Percentiles rank a stretch among this genome's conserved stretches.
These are phyloP conservation scores for Drosophila watanabei DNA, from an alignment of 1,140 invertebrate species.

Conservation along the genomic window DNA sequence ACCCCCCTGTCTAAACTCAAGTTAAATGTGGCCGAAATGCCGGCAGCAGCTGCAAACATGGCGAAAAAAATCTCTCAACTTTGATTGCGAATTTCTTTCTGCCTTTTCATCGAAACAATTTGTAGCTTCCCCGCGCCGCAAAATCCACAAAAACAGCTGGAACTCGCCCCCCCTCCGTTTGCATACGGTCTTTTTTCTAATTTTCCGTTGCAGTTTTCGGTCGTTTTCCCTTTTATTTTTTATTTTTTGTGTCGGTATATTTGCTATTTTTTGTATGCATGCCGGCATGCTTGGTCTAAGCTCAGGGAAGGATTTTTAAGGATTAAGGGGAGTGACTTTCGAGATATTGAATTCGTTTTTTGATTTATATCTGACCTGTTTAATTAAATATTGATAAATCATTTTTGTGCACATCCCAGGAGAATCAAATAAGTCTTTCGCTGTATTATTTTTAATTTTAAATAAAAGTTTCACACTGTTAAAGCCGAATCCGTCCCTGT, in stretches of 20 bases:
- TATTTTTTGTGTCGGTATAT: neutral
- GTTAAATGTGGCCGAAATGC: conserved; percentile 43
- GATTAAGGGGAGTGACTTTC: neutral
- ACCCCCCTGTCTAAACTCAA: conserved; percentile 12
- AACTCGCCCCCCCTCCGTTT: neutral
- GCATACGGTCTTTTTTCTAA: conserved; percentile 40
- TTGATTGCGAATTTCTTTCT: conserved; percentile 77
- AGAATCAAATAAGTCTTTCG: too few species aligned
- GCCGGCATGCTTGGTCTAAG: neutral
- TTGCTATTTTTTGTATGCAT: conserved; percentile 18
- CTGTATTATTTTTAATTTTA: neutral
- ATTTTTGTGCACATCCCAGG: too few species aligned
- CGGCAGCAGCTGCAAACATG: conserved; percentile 11
- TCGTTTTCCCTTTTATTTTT: conserved; percentile 29
- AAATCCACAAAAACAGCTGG: conserved; percentile 35
- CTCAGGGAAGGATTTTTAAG: conserved; percentile 14
- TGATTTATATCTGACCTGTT: neutral
- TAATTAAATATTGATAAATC: neutral
- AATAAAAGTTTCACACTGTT: neutral
- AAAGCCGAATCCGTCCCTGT: conserved; percentile 8
- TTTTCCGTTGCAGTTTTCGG: conserved; percentile 48
- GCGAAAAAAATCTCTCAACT: conserved; percentile 64
- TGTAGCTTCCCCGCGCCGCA: conserved; percentile 28
- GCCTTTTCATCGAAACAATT: conserved; percentile 52
- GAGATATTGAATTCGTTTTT: neutral